Base-by-base conservation (phyloP, 2,797 vertebrate genomes). In the Champsocephalus esox region DNA sequence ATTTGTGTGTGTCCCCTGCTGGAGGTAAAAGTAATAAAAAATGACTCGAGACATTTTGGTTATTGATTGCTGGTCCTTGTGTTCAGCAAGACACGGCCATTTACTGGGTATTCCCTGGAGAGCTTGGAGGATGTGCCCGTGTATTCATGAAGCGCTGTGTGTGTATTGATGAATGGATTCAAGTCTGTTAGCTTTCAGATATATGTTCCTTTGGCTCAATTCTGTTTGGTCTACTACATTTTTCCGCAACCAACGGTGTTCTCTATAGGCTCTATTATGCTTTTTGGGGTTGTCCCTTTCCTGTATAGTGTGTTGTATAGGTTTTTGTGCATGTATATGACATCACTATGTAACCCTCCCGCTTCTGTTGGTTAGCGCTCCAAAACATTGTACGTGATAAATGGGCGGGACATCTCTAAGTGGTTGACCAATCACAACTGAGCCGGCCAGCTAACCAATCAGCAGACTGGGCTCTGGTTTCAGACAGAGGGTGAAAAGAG, bases 51-150 rank as follows among this genome's bases (percentile, higher is more conserved):
- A 85, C 80, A 77, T 87, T 88, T 89, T 73, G 83, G 79, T 75
- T 87, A 89, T 90, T 92, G 92, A 93, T 89, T 88, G 83, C 87
- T 51, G 55, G 62, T 16, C 60, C 84, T 86, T 51, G 69, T 89
- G 73, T 81, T 84, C 73, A 63, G 84, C 61, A 60, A 55, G 78
- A 84, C 45, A n/a, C 57, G 70, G 46, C 88, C 24, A 80, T 84
- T 91, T 84, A 67, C 66, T 57, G 60, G 50, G 17, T 64, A 4
- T 73, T 83, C 91, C 88, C 77, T 1, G 7, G 82, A 73, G 76
- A 75, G 56, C 43, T 12, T 3, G 9, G 66, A 70, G 77, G 80
- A 71, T 69, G 66, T 75, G 58, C 4, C 2, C 45, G 55, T 75
- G 80, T 66, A 71, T 80, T 82, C 74, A 70, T 76, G 65, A 21